Conservation (phyloP, 2,888 invertebrate species). For the Orchestes rusci region DNA sequence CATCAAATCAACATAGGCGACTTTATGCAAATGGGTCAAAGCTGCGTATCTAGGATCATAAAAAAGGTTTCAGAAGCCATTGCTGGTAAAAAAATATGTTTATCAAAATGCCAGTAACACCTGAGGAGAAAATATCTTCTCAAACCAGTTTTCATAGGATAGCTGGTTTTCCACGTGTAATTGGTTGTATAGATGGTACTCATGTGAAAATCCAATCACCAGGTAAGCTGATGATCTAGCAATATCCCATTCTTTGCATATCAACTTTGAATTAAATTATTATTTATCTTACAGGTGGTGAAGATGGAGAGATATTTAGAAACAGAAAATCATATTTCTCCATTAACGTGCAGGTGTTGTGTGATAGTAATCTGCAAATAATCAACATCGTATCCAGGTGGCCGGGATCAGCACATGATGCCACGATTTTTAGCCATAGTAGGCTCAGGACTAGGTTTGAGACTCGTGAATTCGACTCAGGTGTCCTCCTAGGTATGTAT, state of each 20-base stretch:
- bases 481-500: too few species aligned
- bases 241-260: not conserved
- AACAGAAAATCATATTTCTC: constrained; percentile 30
- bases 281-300: constrained; percentile 26
- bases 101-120: constrained; percentile 11
- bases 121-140: not conserved
- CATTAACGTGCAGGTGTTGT: constrained; percentile 30
- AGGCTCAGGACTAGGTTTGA: too few species aligned
- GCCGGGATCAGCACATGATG: constrained; percentile 31
- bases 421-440: constrained; percentile 32
- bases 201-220: constrained; percentile 8
- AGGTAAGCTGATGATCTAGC: constrained; percentile 3
- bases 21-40: constrained; percentile 3
- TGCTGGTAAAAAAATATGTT: not conserved
- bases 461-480: too few species aligned
- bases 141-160: constrained; percentile 5
- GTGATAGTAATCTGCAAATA: constrained; percentile 26
- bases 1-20: constrained; percentile 7
- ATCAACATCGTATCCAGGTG: constrained; percentile 19
- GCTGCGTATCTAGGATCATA: too few species aligned
- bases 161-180: constrained; percentile 6
- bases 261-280: too few species aligned
- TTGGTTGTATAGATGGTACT: constrained; percentile 10
- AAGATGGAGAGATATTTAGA: constrained; percentile 27
- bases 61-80: too few species aligned